Base-by-base conservation (phyloP, 2,888 invertebrate genomes). In the Serripes groenlandicus region DNA sequence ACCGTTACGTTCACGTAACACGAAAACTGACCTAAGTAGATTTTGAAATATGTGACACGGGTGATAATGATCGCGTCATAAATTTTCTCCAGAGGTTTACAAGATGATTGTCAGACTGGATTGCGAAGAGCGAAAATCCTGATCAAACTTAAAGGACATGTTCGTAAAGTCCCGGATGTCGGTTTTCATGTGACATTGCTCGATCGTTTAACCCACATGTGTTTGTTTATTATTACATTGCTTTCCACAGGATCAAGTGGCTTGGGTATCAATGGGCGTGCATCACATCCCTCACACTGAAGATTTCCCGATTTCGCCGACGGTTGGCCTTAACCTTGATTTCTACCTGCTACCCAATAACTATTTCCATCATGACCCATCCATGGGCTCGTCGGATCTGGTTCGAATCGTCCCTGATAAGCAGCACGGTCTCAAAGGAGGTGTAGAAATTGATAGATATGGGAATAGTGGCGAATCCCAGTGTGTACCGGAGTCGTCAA, bases 261-360 rank as follows among this genome's bases (percentile, higher is more conserved):
- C 80, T 18, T 85, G 85, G 85, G 78, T 85, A 9, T 80, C 85
- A 15, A 66, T 85, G 72, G 85, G 85, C n/a, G 52, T 80, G 1
- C 80, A 85, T 54, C 85, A 83, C 35, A 78, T 85, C 7, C 85
- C 85, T 18, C 82, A 82, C 72, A 85, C 64, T 37, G 85, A 85
- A 56, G 85, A 85, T 23, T 62, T 85, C 1, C 85, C 85, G 2
- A 69, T 72, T 1, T 78, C 80, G 4, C 66, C 85, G n/a, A 85
- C 85, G 1, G 78, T 78, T 35, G 85, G 85, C 0, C 73, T 81
- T 26, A 56, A 69, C 21, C 73, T 81, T 15, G 34, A 68, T 28
- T 81, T 81, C 54, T 76, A 60, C 60, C 76, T 81, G 1, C 72
- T 81, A n/a, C 81, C 81, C 5, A 54, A 76, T 68, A 81, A 81